phyloP scores from a whole-genome alignment of 1,140 invertebrate genomes.

The Ruditapes philippinarum region DNA sequence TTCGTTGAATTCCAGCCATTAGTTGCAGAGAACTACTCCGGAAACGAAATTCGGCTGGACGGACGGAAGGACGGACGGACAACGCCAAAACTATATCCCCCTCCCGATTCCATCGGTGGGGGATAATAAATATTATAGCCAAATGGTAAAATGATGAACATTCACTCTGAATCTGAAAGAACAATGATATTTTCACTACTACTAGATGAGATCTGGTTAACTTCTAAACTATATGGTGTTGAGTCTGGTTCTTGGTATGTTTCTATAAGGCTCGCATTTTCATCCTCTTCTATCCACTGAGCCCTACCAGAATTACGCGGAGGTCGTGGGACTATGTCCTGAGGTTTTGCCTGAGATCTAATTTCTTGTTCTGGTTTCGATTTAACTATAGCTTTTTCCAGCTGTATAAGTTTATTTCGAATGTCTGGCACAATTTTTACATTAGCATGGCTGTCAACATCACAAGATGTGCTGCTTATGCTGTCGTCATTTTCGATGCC shows the following conservation, averaged over 20 bases:
- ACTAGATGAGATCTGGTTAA: slow-evolving; percentile 21
- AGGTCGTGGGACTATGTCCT: neutral
- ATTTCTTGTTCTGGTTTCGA: neutral
- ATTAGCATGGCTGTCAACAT: neutral
- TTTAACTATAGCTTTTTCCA: slow-evolving; percentile 3
- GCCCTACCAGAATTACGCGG: neutral
- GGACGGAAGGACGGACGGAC: no score
- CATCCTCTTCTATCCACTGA: slow-evolving; percentile 17
- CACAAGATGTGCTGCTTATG: slow-evolving; percentile 34
- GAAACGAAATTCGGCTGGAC: no score
- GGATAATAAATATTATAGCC: no score
- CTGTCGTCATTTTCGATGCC: neutral
- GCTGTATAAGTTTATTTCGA: slow-evolving; percentile 17
- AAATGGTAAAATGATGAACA: no score
- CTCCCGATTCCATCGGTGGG: no score
- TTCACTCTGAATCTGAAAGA: slow-evolving; percentile 53
- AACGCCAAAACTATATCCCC: no score
- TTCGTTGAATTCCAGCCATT: no score
- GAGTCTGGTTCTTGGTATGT: slow-evolving; percentile 53
- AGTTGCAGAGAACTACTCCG: no score
- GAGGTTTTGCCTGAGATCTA: slow-evolving; percentile 11
- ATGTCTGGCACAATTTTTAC: neutral
- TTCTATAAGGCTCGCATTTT: slow-evolving; percentile 44
- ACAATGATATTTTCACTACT: slow-evolving; percentile 35
- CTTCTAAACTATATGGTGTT: slow-evolving; percentile 9